These are phyloP conservation scores for Sprattus sprattus DNA, from an alignment of 2,113 vertebrate genomes.

Conservation along the genomic window DNA sequence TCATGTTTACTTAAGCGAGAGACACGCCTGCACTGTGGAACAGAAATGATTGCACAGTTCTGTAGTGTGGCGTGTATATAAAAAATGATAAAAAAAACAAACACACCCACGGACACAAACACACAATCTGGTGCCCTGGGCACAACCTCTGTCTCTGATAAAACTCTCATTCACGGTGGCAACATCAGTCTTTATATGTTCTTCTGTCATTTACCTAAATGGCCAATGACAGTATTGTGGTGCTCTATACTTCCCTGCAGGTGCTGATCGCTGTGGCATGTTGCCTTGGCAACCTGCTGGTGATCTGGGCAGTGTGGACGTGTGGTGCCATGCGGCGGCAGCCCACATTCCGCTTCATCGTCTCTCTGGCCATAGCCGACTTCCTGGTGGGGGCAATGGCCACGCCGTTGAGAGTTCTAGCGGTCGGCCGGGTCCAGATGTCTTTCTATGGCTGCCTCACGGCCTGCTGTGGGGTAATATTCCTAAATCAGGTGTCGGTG, in stretches of 20 bases:
- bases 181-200: no score
- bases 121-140: no score
- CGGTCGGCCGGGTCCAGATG: constrained; percentile 59
- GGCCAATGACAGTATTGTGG: no score
- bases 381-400: constrained; percentile 76
- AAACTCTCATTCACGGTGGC: no score
- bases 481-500: constrained; percentile 77
- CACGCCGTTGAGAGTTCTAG: constrained; percentile 75
- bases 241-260: constrained; percentile 50
- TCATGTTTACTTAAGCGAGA: no score
- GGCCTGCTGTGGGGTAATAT: constrained; percentile 76
- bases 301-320: constrained; percentile 77
- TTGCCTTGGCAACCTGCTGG: constrained; percentile 77
- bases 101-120: no score
- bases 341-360: constrained; percentile 78
- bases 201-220: no score
- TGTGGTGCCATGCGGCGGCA: constrained; percentile 60
- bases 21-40: no score
- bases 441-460: constrained; percentile 76
- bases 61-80: no score
- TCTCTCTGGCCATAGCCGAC: constrained; percentile 82
- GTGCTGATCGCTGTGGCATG: constrained; percentile 71
- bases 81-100: no score
- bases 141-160: no score
- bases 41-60: no score